Percentiles rank a stretch among this genome's conserved stretches.
Conservation (phyloP, 2,888 invertebrate species). For the Drosophila flavopinicola region DNA sequence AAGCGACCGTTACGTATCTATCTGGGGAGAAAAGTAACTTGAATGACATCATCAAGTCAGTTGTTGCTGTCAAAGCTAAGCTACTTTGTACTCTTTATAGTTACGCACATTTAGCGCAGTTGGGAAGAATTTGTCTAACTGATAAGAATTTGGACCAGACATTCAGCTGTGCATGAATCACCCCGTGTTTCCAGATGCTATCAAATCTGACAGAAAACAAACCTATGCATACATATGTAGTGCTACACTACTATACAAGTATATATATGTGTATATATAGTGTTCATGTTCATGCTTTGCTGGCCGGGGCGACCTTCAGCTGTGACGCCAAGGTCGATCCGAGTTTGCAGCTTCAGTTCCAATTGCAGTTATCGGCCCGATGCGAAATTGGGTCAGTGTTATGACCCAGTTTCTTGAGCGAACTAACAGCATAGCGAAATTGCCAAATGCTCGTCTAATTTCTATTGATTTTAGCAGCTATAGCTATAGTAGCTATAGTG, state of each 20-base stretch:
- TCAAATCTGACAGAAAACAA: constrained; percentile 5
- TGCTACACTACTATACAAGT: not conserved
- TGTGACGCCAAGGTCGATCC: constrained; percentile 44
- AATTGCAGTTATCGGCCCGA: constrained; percentile 10
- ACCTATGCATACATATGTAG: not conserved
- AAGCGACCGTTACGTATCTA: constrained; percentile 19
- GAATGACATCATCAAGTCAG: constrained; percentile 42
- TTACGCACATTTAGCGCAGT: not conserved
- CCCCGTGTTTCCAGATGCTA: constrained; percentile 32
- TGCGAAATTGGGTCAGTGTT: constrained; percentile 72
- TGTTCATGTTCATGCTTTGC: constrained; percentile 36
- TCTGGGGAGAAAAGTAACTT: constrained; percentile 2
- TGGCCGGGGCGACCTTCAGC: constrained; percentile 45
- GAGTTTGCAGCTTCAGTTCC: constrained; percentile 22
- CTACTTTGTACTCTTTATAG: constrained; percentile 32
- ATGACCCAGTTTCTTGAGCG: constrained; percentile 67
- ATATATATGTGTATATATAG: not conserved
- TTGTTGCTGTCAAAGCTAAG: constrained; percentile 5
- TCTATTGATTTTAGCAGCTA: constrained; percentile 24
- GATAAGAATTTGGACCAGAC: constrained; percentile 10
- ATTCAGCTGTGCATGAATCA: constrained; percentile 46
- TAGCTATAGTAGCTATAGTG: too few relatives aligned
- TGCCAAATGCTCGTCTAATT: constrained; percentile 6
- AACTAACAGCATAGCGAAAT: not conserved
- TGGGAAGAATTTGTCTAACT: not conserved